Evolutionary conservation across 2,113 vertebrate species (phyloP).

Genomic region (Indicator indicator): DNA sequence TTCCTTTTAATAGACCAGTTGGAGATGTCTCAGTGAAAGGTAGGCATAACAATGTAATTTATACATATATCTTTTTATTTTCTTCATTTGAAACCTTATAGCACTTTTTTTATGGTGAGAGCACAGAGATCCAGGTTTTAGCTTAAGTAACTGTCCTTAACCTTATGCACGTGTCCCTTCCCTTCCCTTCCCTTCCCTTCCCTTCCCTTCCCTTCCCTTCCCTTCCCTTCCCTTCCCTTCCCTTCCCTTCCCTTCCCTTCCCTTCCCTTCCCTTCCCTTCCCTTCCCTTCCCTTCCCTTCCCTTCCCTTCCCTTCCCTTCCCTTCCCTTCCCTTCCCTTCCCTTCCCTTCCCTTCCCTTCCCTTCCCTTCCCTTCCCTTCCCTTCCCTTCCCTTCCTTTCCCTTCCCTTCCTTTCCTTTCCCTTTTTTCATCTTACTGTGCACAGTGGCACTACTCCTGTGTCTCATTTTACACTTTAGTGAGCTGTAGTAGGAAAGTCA

Average conservation of each 20-base stretch:
- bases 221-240: too few relatives aligned
- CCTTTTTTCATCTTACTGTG: slow-evolving; percentile 10
- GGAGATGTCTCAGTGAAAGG: background rate
- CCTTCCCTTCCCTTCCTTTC: background rate
- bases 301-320: too few relatives aligned
- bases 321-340: too few relatives aligned
- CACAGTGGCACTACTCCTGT: background rate
- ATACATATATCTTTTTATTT: background rate
- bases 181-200: too few relatives aligned
- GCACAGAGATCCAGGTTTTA: background rate
- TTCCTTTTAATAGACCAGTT: background rate
- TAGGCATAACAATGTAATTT: background rate
- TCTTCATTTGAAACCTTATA: background rate
- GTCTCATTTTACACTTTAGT: slow-evolving; percentile 25
- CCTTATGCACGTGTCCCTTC: background rate
- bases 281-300: background rate
- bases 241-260: too few relatives aligned
- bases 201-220: too few relatives aligned
- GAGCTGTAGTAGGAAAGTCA: slow-evolving; percentile 10
- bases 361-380: too few relatives aligned
- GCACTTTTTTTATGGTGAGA: background rate
- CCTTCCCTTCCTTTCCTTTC: background rate
- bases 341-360: too few relatives aligned
- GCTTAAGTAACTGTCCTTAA: background rate
- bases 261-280: too few relatives aligned